Conservation (phyloP, 2,113 vertebrate genomes). For the Ondatra zibethicus region DNA sequence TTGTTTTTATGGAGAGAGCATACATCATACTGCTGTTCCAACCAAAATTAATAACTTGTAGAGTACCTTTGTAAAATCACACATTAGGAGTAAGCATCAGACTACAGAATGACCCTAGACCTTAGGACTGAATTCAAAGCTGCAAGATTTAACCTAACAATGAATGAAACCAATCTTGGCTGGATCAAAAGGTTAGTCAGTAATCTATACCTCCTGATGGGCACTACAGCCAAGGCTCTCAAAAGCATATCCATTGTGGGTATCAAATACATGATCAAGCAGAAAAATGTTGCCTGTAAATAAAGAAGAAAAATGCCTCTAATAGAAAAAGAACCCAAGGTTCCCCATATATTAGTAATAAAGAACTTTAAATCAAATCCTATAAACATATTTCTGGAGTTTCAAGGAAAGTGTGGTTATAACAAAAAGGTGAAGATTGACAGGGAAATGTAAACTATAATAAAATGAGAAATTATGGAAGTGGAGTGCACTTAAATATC, state of each 20-base stretch:
- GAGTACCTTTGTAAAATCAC: not conserved
- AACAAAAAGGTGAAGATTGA: not conserved
- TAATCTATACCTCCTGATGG: not conserved
- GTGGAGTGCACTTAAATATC: not conserved
- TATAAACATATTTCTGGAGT: not conserved
- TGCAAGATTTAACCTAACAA: not conserved
- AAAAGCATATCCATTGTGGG: not conserved
- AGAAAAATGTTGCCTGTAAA: not conserved
- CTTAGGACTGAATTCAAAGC: not conserved
- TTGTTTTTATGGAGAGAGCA: not conserved
- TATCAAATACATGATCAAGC: not conserved
- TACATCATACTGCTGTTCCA: not conserved
- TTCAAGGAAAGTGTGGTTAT: not conserved
- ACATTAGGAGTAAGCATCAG: not conserved
- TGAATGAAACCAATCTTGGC: not conserved
- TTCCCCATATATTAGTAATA: not conserved
- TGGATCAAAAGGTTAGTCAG: not conserved
- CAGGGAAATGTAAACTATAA: not conserved
- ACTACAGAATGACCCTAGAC: not conserved
- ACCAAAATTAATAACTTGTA: not conserved
- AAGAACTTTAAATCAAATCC: not conserved
- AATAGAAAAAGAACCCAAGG: not conserved
- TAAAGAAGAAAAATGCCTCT: not conserved
- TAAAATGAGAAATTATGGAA: conserved; percentile 3
- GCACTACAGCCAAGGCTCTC: not conserved